Evolutionary conservation across 2,113 vertebrate genomes (phyloP), one percentile per base, ranked within the genome.

Genomic region (Orthonyx spaldingii): DNA sequence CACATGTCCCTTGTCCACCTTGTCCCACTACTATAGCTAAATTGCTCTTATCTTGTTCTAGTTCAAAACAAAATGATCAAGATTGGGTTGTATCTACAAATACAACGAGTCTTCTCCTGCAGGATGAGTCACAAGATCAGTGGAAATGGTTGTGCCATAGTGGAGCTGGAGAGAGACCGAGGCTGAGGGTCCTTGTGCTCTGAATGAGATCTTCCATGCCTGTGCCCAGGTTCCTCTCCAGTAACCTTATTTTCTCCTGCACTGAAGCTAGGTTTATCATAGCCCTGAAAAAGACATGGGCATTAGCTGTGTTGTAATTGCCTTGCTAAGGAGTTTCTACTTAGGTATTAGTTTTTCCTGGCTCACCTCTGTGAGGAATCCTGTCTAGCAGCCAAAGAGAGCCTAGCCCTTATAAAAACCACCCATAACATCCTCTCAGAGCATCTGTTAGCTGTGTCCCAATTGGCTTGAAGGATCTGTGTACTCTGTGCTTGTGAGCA

Each of bases 381-480:
- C 88, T 94, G 68, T 85, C 64, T 81, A 68, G 89, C 64, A 96
- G 88, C 60, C 76, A 89, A 49, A 82, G 78, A 81, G 47, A 92
- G 47, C 53, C 88, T 75, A 92, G 35, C 49, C 74, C 76, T 78
- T 86, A 32, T 30, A 82, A 89, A 87, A 93, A 60, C 4, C 64
- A 90, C 74, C 64, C 78, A 78, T 87, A 70, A 87, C 59, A 88
- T 86, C 9, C 9, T 88, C 84, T 89, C 39, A 0, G 2, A 93
- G 78, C 88, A 81, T 97, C 89, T 95, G 94, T 41, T 96, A 89
- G 52, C 75, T 79, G 50, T 81, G 83, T 92, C 95, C 86, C 85
- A 53, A 3, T 70, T 95, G 89, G 72, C 65, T 88, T 20, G 2
- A 80, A 92, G 87, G 93, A 82, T 92, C 70, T 71, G 11, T 61